Evolutionary conservation across 2,797 vertebrate genomes (phyloP).

Genomic region (Jordanella pulchra): DNA sequence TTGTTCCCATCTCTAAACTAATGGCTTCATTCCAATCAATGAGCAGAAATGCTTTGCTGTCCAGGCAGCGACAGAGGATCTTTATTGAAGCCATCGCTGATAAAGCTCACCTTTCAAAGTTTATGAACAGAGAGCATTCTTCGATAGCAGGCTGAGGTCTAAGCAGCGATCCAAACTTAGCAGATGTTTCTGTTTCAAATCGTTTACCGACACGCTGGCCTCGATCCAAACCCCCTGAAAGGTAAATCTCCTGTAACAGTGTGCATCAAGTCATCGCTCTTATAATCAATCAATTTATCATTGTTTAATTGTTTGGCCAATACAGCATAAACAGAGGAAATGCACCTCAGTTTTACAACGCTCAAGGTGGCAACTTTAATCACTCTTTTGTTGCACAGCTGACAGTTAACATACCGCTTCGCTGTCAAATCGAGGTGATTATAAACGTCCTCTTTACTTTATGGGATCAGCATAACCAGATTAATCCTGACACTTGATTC

Average conservation of each 20-base stretch:
- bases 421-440: neutral
- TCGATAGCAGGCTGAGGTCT: slow-evolving; percentile 29
- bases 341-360: slow-evolving; percentile 2
- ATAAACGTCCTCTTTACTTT: neutral
- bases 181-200: slow-evolving; percentile 49
- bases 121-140: slow-evolving; percentile 42
- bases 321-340: neutral
- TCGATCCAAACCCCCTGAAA: neutral
- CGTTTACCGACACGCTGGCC: slow-evolving; percentile 29
- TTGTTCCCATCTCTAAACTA: slow-evolving; percentile 32
- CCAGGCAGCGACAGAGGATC: neutral
- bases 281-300: slow-evolving; percentile 3
- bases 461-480: slow-evolving; percentile 3
- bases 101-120: slow-evolving; percentile 49
- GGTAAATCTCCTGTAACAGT: neutral
- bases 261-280: neutral
- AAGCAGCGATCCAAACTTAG: slow-evolving; percentile 4
- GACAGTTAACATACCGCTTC: neutral
- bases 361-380: neutral
- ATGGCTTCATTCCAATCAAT: slow-evolving; percentile 50
- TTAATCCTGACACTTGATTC: neutral
- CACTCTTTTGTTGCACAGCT: neutral
- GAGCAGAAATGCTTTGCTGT: slow-evolving; percentile 21
- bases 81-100: slow-evolving; percentile 35
- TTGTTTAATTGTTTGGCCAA: neutral